phyloP scores from a whole-genome alignment of 2,797 vertebrate genomes.

The Sardinella longiceps region DNA sequence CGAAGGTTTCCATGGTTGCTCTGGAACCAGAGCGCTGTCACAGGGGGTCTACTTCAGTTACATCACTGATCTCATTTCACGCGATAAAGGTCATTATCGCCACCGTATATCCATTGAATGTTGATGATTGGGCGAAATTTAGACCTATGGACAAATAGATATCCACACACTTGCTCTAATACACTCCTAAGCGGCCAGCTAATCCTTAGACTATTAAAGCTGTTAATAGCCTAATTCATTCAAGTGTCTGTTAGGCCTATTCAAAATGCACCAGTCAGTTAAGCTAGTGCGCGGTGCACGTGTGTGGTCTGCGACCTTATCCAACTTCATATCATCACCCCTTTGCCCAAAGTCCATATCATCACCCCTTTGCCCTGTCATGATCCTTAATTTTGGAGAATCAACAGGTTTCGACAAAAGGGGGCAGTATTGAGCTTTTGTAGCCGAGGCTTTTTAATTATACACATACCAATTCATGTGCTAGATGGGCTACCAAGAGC shows the following conservation, averaged over 20 bases:
- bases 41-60: not conserved
- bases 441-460: not conserved
- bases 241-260: not conserved
- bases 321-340: not conserved
- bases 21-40: constrained; percentile 11
- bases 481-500: not conserved
- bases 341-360: not conserved
- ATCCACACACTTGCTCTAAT: not conserved
- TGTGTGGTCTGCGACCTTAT: not conserved
- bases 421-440: constrained; percentile 1
- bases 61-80: constrained; percentile 24
- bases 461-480: not conserved
- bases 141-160: not conserved
- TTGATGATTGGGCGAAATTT: not conserved
- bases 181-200: not conserved
- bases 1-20: constrained; percentile 14
- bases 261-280: not conserved
- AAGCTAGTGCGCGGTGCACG: not conserved
- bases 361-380: no score
- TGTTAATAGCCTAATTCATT: not conserved
- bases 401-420: not conserved
- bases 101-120: not conserved
- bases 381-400: not conserved
- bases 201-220: not conserved
- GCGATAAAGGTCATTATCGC: constrained; percentile 2